A percentile compares a stretch with the other conserved stretches of the same genome.
phyloP scores from a whole-genome alignment of 2,113 vertebrate genomes.

The Mesitornis unicolor region DNA sequence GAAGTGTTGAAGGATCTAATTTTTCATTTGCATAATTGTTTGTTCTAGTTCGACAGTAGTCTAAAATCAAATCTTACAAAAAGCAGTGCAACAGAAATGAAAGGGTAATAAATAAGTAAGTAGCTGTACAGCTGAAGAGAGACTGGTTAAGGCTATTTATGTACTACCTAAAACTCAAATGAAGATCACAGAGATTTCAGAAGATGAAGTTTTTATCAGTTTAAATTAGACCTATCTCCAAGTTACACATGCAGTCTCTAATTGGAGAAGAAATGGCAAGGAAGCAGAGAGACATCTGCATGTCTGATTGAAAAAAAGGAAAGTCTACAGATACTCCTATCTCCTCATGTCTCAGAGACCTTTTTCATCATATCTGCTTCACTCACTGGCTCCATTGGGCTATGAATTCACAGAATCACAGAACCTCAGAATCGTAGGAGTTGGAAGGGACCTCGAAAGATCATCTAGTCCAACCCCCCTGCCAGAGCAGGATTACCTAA shows the following conservation, averaged over 20 bases:
- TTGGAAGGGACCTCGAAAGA: too few species aligned
- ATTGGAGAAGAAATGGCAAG: not conserved
- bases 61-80: slow-evolving; percentile 47
- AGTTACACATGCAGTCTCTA: not conserved
- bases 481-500: too few species aligned
- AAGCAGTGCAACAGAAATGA: slow-evolving; percentile 14
- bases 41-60: slow-evolving; percentile 48
- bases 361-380: not conserved
- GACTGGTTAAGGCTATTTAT: slow-evolving; percentile 30
- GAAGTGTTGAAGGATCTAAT: slow-evolving; percentile 51
- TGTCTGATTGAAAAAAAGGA: not conserved
- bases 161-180: slow-evolving; percentile 6
- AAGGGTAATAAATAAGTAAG: slow-evolving; percentile 51
- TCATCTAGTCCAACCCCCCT: too few species aligned
- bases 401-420: too few species aligned
- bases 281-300: not conserved
- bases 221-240: slow-evolving; percentile 37
- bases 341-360: not conserved
- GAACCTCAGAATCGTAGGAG: too few species aligned
- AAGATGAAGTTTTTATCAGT: slow-evolving; percentile 32
- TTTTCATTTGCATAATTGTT: slow-evolving; percentile 70
- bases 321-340: not conserved
- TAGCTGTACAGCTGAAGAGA: slow-evolving; percentile 11
- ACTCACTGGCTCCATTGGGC: not conserved
- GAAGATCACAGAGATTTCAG: slow-evolving; percentile 40